These are phyloP conservation scores for Lithophane semibrunnea DNA, from an alignment of 2,888 invertebrate species.

Conservation along the genomic window DNA sequence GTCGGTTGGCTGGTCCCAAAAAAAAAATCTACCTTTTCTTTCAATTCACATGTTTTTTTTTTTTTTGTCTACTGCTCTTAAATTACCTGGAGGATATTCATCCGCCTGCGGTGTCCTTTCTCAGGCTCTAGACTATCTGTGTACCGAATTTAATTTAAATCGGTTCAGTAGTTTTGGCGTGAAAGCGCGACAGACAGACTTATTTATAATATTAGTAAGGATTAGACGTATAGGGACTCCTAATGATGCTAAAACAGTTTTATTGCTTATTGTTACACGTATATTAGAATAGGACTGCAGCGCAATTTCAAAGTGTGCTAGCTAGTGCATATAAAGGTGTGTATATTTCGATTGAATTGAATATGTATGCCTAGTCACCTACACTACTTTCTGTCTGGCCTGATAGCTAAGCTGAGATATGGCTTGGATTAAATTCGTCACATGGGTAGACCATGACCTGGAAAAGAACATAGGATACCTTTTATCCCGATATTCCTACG, in stretches of 20 bases:
- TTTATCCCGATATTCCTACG: too few relatives aligned
- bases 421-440: too few relatives aligned
- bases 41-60: neutral
- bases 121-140: too few relatives aligned
- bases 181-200: too few relatives aligned
- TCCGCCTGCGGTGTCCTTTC: too few relatives aligned
- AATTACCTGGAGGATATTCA: neutral
- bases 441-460: too few relatives aligned
- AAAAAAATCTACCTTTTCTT: neutral
- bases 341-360: constrained; percentile 7
- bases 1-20: neutral
- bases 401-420: neutral
- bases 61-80: neutral
- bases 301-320: neutral
- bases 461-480: too few relatives aligned
- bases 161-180: too few relatives aligned
- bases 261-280: constrained; percentile 18
- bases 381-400: neutral
- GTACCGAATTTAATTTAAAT: too few relatives aligned
- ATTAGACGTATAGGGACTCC: neutral
- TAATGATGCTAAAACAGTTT: constrained; percentile 18
- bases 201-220: too few relatives aligned
- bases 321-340: neutral
- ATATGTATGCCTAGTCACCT: neutral
- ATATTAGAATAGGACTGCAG: neutral